Conservation (phyloP, 1,140 invertebrate genomes). For the Lordiphosa collinella region DNA sequence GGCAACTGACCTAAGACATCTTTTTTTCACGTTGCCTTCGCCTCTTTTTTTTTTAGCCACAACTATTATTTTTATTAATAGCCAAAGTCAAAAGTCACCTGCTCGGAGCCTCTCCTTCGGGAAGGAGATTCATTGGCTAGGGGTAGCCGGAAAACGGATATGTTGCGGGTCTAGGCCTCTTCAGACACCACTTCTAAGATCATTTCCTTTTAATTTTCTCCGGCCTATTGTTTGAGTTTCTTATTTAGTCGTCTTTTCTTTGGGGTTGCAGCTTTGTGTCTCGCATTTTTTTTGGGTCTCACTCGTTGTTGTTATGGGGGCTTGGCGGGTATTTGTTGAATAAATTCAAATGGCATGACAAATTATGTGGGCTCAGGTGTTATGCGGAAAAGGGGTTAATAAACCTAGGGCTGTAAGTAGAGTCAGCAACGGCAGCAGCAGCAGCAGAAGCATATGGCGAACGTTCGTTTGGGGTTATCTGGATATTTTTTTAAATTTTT, state of each 20-base stretch:
- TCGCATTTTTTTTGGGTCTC: slow-evolving; percentile 16
- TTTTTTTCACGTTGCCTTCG: slow-evolving; percentile 69
- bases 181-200: slow-evolving; percentile 51
- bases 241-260: slow-evolving; percentile 19
- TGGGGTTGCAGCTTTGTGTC: slow-evolving; percentile 64
- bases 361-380: slow-evolving; percentile 78
- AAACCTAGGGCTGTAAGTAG: slow-evolving; percentile 51
- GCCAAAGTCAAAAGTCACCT: slow-evolving; percentile 76
- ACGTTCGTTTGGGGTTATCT: slow-evolving; percentile 1
- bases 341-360: slow-evolving; percentile 74
- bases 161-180: slow-evolving; percentile 45
- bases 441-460: slow-evolving; percentile 40
- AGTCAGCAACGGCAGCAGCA: too few relatives aligned
- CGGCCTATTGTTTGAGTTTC: slow-evolving; percentile 20
- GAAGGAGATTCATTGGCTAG: too few relatives aligned
- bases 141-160: slow-evolving; percentile 73
- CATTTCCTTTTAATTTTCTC: slow-evolving; percentile 50
- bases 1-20: slow-evolving; percentile 74
- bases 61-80: slow-evolving; percentile 78
- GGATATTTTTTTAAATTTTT: neutral
- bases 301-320: slow-evolving; percentile 39
- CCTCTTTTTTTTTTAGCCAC: slow-evolving; percentile 51
- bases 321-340: slow-evolving; percentile 57
- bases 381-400: slow-evolving; percentile 67
- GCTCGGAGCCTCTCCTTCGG: slow-evolving; percentile 30